Percentiles rank a stretch among this genome's conserved stretches.
phyloP scores from a whole-genome alignment of 2,113 vertebrate genomes.

The Petaurus breviceps region DNA sequence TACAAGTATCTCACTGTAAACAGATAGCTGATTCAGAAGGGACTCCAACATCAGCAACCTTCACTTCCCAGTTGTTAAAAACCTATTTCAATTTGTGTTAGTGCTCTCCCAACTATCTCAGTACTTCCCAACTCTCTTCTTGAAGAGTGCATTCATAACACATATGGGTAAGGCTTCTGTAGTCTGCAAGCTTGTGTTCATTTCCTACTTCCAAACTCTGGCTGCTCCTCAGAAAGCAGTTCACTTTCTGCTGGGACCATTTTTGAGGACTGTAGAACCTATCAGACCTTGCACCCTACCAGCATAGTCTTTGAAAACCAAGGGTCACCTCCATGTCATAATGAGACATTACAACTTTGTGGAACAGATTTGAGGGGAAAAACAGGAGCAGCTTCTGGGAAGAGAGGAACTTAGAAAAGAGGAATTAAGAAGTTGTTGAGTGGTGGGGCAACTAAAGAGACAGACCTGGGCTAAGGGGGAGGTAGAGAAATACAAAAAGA shows the following conservation, averaged over 20 bases:
- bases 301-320: background rate
- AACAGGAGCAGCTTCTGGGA: background rate
- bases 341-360: background rate
- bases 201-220: background rate
- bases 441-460: background rate
- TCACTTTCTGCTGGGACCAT: background rate
- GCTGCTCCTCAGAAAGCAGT: background rate
- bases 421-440: background rate
- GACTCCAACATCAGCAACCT: background rate
- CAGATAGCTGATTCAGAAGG: background rate
- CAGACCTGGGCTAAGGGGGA: background rate
- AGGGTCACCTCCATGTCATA: background rate
- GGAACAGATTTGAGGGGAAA: background rate
- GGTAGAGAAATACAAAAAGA: background rate
- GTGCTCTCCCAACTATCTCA: background rate
- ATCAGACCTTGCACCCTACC: background rate
- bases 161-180: background rate
- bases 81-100: background rate
- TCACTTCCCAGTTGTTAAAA: background rate
- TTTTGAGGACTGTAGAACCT: background rate
- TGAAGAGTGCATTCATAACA: background rate
- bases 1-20: background rate
- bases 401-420: background rate
- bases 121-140: background rate
- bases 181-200: background rate